A percentile compares a stretch with the other conserved stretches of the same genome.
phyloP scores from a whole-genome alignment of 2,888 invertebrate genomes.

The Leucoptera coffeella region DNA sequence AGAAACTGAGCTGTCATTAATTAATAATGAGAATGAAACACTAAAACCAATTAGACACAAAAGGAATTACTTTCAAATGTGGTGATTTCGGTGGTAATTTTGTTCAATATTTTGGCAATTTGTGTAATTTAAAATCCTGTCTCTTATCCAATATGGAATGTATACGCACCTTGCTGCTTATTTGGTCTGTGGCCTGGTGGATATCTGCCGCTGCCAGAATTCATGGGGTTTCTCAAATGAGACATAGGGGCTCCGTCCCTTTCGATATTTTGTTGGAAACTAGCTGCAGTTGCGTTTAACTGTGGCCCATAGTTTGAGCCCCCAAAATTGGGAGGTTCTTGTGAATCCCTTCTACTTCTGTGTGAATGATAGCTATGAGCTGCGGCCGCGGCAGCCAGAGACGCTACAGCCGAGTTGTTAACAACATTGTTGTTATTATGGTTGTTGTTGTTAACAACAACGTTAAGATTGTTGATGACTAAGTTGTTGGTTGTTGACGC shows the following conservation, averaged over 20 bases:
- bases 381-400: constrained; percentile 42
- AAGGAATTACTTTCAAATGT: constrained; percentile 36
- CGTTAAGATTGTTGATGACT: constrained; percentile 44
- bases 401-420: constrained; percentile 46
- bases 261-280: constrained; percentile 33
- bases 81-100: constrained; percentile 28
- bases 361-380: constrained; percentile 43
- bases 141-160: constrained; percentile 15
- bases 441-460: constrained; percentile 49
- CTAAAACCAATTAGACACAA: constrained; percentile 39
- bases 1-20: constrained; percentile 37
- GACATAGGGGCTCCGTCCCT: constrained; percentile 44
- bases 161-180: constrained; percentile 47
- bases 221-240: constrained; percentile 35
- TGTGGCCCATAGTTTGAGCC: constrained; percentile 38
- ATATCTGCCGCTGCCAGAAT: constrained; percentile 38
- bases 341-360: constrained; percentile 39
- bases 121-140: no score
- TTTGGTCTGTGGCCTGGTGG: constrained; percentile 42
- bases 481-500: constrained; percentile 49
- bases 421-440: constrained; percentile 48
- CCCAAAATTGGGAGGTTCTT: constrained; percentile 34
- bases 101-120: constrained; percentile 6
- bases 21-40: no score
- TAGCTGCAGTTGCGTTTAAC: constrained; percentile 33